Evolutionary conservation across 2,888 invertebrate genomes (phyloP), one percentile per base, ranked within the genome.

Genomic region (Temnothorax ravouxi): DNA sequence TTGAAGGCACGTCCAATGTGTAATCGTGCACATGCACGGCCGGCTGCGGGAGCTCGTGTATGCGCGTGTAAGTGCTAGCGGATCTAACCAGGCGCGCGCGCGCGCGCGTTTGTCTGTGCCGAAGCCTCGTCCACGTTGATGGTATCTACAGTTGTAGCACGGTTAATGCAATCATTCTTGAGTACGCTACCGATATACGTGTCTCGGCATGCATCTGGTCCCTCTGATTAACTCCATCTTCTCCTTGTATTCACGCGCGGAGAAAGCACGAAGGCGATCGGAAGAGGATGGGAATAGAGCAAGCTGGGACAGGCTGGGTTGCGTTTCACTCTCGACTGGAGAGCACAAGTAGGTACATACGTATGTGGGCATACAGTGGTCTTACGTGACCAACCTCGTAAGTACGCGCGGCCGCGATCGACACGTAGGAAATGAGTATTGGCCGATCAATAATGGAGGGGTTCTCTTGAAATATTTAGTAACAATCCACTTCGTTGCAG

Each of bases 141-240:
- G 89, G 84, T 81, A 87, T 86, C 71, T 66, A 83, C 69, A 76
- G 84, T 29, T 66, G 66, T 18, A 66, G 44, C 15, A 87, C 87
- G 89, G 87, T 91, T 93, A 92, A 93, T 92, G 89, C 92, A 93
- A 93, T 93, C 92, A 93, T 92, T 92, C 84, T 87, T 86, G 90
- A 91, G 91, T 91, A 91, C 92, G 84, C 52, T 75, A 59, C 44
- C 44, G 84, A 80, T 75, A 87, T 92, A 93, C 93, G 93, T 92
- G 94, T 92, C 91, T 88, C 84, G 85, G 91, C 91, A 92, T 93
- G 90, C 90, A 90, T 87, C 90, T 88, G 77, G 52, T 47, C 71
- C 59, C 90, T 88, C 84, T 90, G 90, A 92, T 92, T 91, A 91
- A 88, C 91, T 91, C 90, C 89, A 83, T 91, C 86, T 85, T 76